Base-by-base conservation (phyloP, 1,140 invertebrate genomes). In the Drosophila serrata region DNA sequence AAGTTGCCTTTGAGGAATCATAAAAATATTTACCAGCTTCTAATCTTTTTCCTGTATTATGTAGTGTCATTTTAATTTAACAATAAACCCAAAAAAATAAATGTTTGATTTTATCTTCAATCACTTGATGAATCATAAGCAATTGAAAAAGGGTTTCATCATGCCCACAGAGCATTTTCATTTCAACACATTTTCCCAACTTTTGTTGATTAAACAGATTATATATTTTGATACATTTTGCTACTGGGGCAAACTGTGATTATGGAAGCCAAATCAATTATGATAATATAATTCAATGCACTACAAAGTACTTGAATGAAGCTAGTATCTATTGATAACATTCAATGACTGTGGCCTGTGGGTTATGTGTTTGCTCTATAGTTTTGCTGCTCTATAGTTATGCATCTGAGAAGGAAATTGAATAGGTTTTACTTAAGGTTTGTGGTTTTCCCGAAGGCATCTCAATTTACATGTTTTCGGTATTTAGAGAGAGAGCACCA, bases 71-170 rank as follows among this genome's bases (percentile, higher is more conserved):
- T 37, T 37, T n/a, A n/a, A 37, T 27, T 9, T 42, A 24, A 24
- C 24, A 24, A 24, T 24, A 24, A 24, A 24, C 24, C 24, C 24
- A 24, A 24, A 2, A 2, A 2, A 24, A 24, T 24, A 24, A 24
- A 24, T 4, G 19, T 59, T 24, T 8, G 15, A 39, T 59, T 62
- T 22, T 31, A 15, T 40, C 27, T 17, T 6, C 6, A 24, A 61
- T 24, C 55, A 22, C 4, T 39, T 24, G 57, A n/a, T 61, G 61
- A 63, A 17, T 60, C 61, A 63, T 42, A 5, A 17, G 37, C 61
- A 60, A 42, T 42, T 63, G 55, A 60, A 61, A 60, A 63, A 42
- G 27, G 56, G 61, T 61, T 42, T 63, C 42, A 63, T 63, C 61
- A 63, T 63, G 61, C 61, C 37, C 31, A 33, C 15, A 24, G 56